Conservation (phyloP, 2,888 invertebrate genomes). For the Drosophila longiperda region DNA sequence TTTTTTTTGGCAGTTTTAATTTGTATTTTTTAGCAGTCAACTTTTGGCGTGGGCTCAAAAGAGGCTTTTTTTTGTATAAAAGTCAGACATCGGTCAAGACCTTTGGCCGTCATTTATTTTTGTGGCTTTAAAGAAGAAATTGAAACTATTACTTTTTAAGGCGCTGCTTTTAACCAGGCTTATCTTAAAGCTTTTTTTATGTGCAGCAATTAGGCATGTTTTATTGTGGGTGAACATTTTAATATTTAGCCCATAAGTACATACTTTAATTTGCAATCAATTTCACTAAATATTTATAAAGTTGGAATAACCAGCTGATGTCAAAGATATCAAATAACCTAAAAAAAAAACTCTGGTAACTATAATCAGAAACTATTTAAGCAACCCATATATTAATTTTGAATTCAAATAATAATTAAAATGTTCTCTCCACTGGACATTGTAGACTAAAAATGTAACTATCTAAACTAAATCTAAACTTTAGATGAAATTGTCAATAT, state of each 20-base stretch:
- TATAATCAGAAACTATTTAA: too few relatives aligned
- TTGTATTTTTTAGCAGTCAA: slow-evolving; percentile 40
- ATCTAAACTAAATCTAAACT: too few relatives aligned
- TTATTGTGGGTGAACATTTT: not conserved
- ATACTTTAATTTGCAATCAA: not conserved
- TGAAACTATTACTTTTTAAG: not conserved
- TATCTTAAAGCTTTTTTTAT: not conserved
- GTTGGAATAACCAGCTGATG: too few relatives aligned
- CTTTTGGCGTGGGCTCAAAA: slow-evolving; percentile 3
- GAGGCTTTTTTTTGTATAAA: slow-evolving; percentile 1
- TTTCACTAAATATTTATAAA: not conserved
- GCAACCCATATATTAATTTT: too few relatives aligned
- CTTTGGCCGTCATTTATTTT: slow-evolving; percentile 35
- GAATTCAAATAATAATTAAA: too few relatives aligned
- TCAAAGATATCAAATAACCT: too few relatives aligned
- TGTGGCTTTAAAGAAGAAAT: slow-evolving; percentile 1
- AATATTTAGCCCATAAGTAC: too few relatives aligned
- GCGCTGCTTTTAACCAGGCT: not conserved
- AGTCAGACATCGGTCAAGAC: slow-evolving; percentile 53
- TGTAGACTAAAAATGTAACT: too few relatives aligned
- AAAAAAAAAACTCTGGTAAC: too few relatives aligned
- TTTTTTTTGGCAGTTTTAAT: slow-evolving; percentile 48
- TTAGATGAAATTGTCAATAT: too few relatives aligned
- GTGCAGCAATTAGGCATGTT: not conserved
- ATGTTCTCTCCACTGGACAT: too few relatives aligned